phyloP scores from a whole-genome alignment of 2,888 invertebrate species.

The Melolontha melolontha region DNA sequence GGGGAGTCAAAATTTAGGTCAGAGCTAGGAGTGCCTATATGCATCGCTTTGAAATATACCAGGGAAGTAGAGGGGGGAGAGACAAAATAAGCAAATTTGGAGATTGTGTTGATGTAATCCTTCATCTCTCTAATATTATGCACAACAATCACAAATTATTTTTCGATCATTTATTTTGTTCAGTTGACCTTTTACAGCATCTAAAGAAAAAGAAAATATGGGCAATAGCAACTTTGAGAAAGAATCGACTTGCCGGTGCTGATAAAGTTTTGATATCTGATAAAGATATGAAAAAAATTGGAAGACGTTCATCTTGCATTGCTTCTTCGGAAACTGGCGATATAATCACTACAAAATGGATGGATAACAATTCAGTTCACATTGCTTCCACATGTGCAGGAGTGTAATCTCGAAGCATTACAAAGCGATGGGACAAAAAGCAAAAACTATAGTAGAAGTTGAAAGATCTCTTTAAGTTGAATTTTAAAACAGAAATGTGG shows the following conservation, averaged over 20 bases:
- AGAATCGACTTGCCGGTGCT: too few relatives aligned
- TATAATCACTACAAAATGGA: constrained; percentile 9
- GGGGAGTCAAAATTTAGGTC: too few relatives aligned
- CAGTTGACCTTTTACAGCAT: constrained; percentile 1
- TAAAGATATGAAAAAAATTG: constrained; percentile 12
- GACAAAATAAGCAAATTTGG: constrained; percentile 18
- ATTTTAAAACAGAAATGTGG: constrained; percentile 11
- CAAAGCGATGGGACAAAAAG: constrained; percentile 5
- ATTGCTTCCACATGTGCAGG: constrained; percentile 19
- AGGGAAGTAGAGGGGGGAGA: constrained; percentile 31
- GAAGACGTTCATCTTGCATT: constrained; percentile 13
- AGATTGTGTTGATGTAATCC: constrained; percentile 32
- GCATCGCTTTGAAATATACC: constrained; percentile 43
- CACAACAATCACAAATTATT: constrained; percentile 22
- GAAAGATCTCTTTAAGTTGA: constrained; percentile 2
- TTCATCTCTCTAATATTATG: constrained; percentile 33
- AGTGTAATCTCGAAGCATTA: constrained; percentile 1
- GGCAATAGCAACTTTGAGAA: constrained; percentile 9
- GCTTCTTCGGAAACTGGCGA: constrained; percentile 6
- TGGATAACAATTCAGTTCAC: too few relatives aligned
- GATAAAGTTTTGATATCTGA: constrained; percentile 7
- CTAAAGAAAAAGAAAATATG: constrained; percentile 13
- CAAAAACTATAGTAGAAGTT: constrained; percentile 4
- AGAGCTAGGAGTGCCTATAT: constrained; percentile 43
- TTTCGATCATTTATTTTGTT: constrained; percentile 12